phyloP scores from a whole-genome alignment of 2,797 vertebrate genomes.

The Amniataba percoides region DNA sequence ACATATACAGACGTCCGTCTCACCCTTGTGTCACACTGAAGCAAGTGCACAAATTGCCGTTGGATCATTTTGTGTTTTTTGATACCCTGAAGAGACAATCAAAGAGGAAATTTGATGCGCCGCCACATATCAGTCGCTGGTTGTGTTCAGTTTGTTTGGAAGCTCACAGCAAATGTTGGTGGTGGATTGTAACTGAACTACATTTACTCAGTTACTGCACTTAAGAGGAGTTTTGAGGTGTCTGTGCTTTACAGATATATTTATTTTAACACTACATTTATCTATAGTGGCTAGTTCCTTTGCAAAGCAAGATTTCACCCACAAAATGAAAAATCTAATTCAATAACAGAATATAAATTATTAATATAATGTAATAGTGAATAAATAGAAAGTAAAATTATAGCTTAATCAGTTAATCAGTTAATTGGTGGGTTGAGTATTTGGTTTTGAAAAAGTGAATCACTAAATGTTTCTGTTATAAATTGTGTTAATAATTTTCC shows the following conservation, averaged over 20 bases:
- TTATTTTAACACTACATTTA: not conserved
- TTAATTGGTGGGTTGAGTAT: not conserved
- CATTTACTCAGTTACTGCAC: not conserved
- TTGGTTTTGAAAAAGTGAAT: not conserved
- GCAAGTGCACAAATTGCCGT: constrained; percentile 14
- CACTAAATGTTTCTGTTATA: not conserved
- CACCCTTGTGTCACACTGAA: not conserved
- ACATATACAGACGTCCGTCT: not conserved
- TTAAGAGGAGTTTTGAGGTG: not conserved
- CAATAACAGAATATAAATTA: not conserved
- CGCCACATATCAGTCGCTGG: not conserved
- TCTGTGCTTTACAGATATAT: not conserved
- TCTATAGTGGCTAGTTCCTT: not conserved
- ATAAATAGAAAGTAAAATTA: too few species aligned
- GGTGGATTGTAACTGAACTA: not conserved
- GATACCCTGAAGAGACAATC: constrained; percentile 30
- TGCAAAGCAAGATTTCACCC: not conserved
- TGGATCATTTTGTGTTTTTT: constrained; percentile 12
- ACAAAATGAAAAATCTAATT: not conserved
- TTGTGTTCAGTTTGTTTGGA: constrained; percentile 22
- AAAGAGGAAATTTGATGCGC: constrained; percentile 9
- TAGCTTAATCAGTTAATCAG: not conserved
- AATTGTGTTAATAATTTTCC: not conserved
- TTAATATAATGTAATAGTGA: too few species aligned
- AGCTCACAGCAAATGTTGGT: not conserved